Base-by-base conservation (phyloP, 2,888 invertebrate species). In the Calameuta idolon region DNA sequence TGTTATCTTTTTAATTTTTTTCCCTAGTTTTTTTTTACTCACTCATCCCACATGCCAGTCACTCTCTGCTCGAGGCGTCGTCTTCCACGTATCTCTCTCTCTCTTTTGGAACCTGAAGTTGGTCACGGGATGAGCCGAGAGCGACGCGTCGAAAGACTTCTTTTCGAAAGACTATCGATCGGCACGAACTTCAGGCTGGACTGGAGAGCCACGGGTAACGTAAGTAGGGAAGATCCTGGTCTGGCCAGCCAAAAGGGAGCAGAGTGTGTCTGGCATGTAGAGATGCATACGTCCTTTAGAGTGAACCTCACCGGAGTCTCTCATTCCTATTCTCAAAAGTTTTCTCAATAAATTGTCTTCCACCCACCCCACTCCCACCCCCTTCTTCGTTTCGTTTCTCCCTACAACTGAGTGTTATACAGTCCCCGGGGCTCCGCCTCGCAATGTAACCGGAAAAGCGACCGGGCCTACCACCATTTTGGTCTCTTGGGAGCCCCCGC, bases 371-470 rank as follows among this genome's bases (percentile, higher is more conserved):
- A 3, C 33, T 4, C 33, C 33, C 33, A 3, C 33, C 33, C 33
- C 35, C 34, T 82, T 79, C 82, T 85, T 83, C 80, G 73, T 84
- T 83, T 89, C 85, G 89, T 92, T 85, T 85, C 92, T 91, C 92
- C 91, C 92, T 92, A 92, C 92, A 92, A 92, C 89, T 90, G 90
- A 92, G 91, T 92, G 93, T 91, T 91, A 88, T 89, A 91, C 91
- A 99, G 99, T 98, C 94, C 99, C 99, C 91, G 97, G 97, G 93
- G 98, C 98, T 90, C 97, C 99, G 89, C 99, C 99, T 90, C 96
- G 96, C 94, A 97, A 98, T 94, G 97, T 99, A 92, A 95, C 95
- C 87, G 98, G 97, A 85, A 94, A 95, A 92, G 96, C 98, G 87
- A 94, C 96, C 92, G 97, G 97, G 92, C 97, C 98, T 84, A 97